Percentiles rank a stretch among this genome's conserved stretches.
These are phyloP conservation scores for Trematomus bernacchii DNA, from an alignment of 2,797 vertebrate genomes.

Conservation along the genomic window DNA sequence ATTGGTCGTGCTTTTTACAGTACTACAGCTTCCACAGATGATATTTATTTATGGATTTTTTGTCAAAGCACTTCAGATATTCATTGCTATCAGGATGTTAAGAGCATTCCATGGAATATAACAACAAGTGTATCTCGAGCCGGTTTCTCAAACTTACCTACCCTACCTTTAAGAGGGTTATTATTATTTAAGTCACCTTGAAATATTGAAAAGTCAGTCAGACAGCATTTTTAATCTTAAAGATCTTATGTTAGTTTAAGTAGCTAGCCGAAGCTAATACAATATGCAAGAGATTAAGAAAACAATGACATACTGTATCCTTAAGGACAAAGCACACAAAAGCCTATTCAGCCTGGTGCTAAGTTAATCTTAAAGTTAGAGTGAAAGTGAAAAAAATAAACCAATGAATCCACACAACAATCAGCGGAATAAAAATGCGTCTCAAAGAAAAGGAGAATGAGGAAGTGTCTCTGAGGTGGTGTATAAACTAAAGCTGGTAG, in stretches of 20 bases:
- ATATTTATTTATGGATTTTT: too few species aligned
- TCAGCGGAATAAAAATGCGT: slow-evolving; percentile 3
- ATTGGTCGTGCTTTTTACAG: too few species aligned
- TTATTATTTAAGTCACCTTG: background rate
- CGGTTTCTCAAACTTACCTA: too few species aligned
- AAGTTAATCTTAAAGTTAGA: background rate
- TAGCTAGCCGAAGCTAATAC: background rate
- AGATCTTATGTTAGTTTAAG: too few species aligned
- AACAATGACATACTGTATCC: background rate
- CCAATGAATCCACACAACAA: background rate
- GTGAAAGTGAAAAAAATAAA: background rate
- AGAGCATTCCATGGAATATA: too few species aligned
- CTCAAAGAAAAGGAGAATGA: slow-evolving; percentile 5
- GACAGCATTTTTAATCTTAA: too few species aligned
- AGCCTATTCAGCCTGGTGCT: background rate
- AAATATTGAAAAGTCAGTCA: background rate
- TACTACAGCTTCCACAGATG: too few species aligned
- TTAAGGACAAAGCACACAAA: background rate
- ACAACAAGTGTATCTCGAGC: too few species aligned
- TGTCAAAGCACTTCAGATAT: too few species aligned
- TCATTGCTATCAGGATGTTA: too few species aligned
- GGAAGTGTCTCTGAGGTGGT: background rate
- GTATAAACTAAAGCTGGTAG: background rate
- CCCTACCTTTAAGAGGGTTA: too few species aligned
- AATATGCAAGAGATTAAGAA: background rate